Percentiles rank a stretch among this genome's conserved stretches.
Evolutionary conservation across 2,797 vertebrate genomes (phyloP).

Genomic region (Stomatorhinus walkeri): DNA sequence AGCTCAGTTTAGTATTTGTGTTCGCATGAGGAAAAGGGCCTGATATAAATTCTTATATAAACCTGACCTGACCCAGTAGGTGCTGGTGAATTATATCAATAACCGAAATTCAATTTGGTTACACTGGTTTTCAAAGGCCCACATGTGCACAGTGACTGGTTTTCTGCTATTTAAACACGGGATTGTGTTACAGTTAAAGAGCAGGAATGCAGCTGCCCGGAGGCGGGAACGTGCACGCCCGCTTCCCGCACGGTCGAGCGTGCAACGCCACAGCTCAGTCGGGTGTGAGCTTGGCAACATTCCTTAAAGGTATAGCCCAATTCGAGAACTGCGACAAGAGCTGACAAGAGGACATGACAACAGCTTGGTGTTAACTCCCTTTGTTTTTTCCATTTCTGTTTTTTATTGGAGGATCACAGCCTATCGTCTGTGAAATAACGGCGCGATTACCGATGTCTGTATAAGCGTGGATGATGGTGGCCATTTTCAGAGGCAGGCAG

Average conservation of each 20-base stretch:
- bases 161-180: background rate
- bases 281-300: background rate
- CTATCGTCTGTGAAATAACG: background rate
- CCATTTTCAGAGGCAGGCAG: background rate
- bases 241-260: background rate
- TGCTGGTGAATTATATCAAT: conserved; percentile 2
- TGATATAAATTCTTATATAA: background rate
- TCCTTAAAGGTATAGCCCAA: background rate
- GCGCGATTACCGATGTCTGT: background rate
- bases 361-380: background rate
- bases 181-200: background rate
- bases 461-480: background rate
- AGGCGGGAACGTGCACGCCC: background rate
- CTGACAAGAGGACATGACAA: background rate
- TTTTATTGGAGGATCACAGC: background rate
- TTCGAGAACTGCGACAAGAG: background rate
- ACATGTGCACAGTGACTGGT: background rate
- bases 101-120: background rate
- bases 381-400: background rate
- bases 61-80: background rate
- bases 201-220: background rate
- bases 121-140: background rate
- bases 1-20: background rate
- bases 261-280: background rate
- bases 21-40: background rate